Base-by-base conservation (phyloP, 1,140 invertebrate species). In the Ganaspis sp. region DNA sequence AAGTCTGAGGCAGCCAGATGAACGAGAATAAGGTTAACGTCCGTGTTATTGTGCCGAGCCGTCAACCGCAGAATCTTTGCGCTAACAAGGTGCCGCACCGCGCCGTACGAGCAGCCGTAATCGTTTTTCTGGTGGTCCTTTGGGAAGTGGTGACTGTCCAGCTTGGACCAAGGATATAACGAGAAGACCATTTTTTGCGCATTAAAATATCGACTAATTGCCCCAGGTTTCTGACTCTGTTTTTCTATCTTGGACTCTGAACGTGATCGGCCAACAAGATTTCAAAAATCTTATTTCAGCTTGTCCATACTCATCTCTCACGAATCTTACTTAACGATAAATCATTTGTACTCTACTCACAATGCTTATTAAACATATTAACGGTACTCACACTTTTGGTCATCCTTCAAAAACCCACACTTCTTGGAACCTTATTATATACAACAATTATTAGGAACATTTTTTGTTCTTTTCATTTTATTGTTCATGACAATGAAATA, bases 151-250 rank as follows among this genome's bases (percentile, higher is more conserved):
- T 79, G 81, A 77, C 80, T 81, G 72, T 73, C 78, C 81, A 77
- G 75, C 78, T 78, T 79, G 75, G 77, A 76, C 79, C 85, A 77
- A 84, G 78, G 83, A 87, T 88, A 89, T 90, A 90, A 90, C 88
- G 88, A 90, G 89, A 83, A 78, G 74, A 76, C 74, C 80, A 85
- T 88, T 91, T 91, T 91, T 90, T 90, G 88, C 87, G 85, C 87
- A 91, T 90, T 91, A 90, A 91, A 91, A 91, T 91, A 91, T 91
- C 90, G 89, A 91, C 90, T 91, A 91, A 91, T 91, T 91, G 90
- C 87, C 85, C 85, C 84, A 85, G 86, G 89, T 90, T 90, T 90
- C 89, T 88, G 85, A 81, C 78, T 82, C 70, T 29, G 72, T 84
- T 83, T 84, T 82, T 83, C 80, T 80, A 78, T 81, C 77, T 78